phyloP scores from a whole-genome alignment of 1,140 invertebrate genomes.

The Centruroides vittatus region DNA sequence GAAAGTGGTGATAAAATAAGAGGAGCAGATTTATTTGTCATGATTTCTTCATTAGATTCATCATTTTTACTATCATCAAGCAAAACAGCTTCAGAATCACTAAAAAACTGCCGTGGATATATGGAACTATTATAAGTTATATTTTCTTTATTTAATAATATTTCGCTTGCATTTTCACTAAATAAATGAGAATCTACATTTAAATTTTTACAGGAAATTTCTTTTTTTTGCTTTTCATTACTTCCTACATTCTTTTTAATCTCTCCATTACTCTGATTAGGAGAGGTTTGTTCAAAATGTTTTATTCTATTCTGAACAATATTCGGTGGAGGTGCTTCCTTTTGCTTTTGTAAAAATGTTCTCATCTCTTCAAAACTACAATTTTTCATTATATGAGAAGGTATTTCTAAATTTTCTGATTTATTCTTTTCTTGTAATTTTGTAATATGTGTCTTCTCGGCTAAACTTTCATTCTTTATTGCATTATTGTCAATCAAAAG shows the following conservation, averaged over 20 bases:
- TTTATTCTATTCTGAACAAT: constrained; percentile 38
- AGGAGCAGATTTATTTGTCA: constrained; percentile 13
- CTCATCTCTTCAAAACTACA: constrained; percentile 14
- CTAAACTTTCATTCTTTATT: too few species aligned
- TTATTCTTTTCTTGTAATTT: too few species aligned
- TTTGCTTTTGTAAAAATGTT: constrained; percentile 4
- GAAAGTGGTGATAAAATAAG: constrained; percentile 13
- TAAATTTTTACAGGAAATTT: too few species aligned
- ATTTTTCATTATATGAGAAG: not conserved
- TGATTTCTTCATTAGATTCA: constrained; percentile 6
- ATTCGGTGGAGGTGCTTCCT: constrained; percentile 29
- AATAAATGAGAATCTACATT: too few species aligned
- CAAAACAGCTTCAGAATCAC: constrained; percentile 14
- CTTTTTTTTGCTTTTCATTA: too few species aligned
- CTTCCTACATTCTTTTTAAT: too few species aligned
- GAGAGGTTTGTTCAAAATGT: constrained; percentile 23
- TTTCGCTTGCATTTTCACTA: too few species aligned
- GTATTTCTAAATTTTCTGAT: not conserved
- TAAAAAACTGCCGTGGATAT: not conserved
- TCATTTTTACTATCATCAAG: not conserved
- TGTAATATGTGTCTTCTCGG: too few species aligned
- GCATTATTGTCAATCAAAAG: too few species aligned
- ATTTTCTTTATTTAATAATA: too few species aligned
- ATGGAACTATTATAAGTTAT: too few species aligned
- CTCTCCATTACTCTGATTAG: too few species aligned